A percentile compares a stretch with the other conserved stretches of the same genome.
Evolutionary conservation across 2,888 invertebrate species (phyloP).

Genomic region (Cheilosia scutellata): DNA sequence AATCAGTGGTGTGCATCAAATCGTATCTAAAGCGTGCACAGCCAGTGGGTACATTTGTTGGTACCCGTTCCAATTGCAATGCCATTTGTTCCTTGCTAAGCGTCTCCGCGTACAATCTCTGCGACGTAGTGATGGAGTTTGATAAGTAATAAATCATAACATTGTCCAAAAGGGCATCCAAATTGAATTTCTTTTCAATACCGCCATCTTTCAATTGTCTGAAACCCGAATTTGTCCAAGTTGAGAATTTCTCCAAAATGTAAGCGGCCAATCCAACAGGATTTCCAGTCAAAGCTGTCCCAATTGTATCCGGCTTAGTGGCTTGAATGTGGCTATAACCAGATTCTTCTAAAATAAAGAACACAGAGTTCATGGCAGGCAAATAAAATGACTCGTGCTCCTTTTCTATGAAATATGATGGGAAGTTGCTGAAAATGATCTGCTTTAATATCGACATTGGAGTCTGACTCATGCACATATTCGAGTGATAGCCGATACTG

Average conservation of each 20-base stretch:
- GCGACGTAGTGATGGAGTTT: conserved; percentile 89
- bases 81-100: conserved; percentile 79
- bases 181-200: conserved; percentile 85
- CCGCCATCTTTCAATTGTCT: conserved; percentile 87
- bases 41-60: conserved; percentile 89
- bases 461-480: conserved; percentile 85
- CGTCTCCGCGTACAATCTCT: conserved; percentile 89
- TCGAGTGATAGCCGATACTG: conserved; percentile 86
- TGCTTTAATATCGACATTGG: conserved; percentile 81
- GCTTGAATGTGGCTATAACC: conserved; percentile 91
- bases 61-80: conserved; percentile 84
- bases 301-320: conserved; percentile 95
- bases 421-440: conserved; percentile 85
- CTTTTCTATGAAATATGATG: conserved; percentile 86
- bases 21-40: conserved; percentile 91
- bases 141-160: conserved; percentile 92
- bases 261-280: conserved; percentile 95
- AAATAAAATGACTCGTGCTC: conserved; percentile 85
- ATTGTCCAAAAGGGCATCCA: conserved; percentile 87
- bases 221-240: conserved; percentile 87
- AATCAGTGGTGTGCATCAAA: conserved; percentile 86
- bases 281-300: conserved; percentile 83
- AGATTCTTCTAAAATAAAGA: conserved; percentile 83
- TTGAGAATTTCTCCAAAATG: conserved; percentile 94
- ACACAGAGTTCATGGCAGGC: conserved; percentile 81